Percentiles rank a stretch among this genome's conserved stretches.
Evolutionary conservation across 2,888 invertebrate genomes (phyloP).

Genomic region (Carcina quercana): DNA sequence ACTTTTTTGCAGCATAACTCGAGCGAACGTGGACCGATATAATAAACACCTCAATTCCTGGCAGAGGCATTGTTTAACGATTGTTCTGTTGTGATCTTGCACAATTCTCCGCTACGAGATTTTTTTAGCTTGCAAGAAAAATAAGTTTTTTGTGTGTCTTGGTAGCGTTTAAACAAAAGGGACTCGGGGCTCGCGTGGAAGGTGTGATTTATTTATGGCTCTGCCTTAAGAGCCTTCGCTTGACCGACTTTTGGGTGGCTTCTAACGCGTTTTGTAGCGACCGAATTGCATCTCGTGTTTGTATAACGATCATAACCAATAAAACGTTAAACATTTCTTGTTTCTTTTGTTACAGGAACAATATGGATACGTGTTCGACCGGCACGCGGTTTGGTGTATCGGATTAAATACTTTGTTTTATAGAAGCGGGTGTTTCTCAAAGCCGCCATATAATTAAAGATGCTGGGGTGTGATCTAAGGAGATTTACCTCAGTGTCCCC

Average conservation of each 20-base stretch:
- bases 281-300: conserved; percentile 29
- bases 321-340: conserved; percentile 35
- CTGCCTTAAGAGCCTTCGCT: conserved; percentile 51
- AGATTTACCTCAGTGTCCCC: conserved; percentile 56
- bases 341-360: conserved; percentile 67
- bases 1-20: conserved; percentile 59
- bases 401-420: conserved; percentile 27
- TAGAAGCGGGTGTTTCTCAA: conserved; percentile 35
- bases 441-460: conserved; percentile 53
- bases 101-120: conserved; percentile 57
- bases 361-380: conserved; percentile 43
- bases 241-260: conserved; percentile 58
- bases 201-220: conserved; percentile 73
- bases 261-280: conserved; percentile 31
- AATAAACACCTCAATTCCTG: conserved; percentile 73
- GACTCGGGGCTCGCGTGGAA: conserved; percentile 53
- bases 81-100: conserved; percentile 71
- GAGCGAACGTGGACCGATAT: conserved; percentile 55
- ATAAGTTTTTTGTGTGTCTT: conserved; percentile 62
- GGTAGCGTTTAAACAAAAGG: conserved; percentile 73
- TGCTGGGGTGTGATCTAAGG: conserved; percentile 67
- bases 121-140: conserved; percentile 58
- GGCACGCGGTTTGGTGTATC: conserved; percentile 32
- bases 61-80: conserved; percentile 72
- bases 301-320: conserved; percentile 30